Conservation (phyloP, 2,113 vertebrate genomes). For the Syngnathus scovelli region DNA sequence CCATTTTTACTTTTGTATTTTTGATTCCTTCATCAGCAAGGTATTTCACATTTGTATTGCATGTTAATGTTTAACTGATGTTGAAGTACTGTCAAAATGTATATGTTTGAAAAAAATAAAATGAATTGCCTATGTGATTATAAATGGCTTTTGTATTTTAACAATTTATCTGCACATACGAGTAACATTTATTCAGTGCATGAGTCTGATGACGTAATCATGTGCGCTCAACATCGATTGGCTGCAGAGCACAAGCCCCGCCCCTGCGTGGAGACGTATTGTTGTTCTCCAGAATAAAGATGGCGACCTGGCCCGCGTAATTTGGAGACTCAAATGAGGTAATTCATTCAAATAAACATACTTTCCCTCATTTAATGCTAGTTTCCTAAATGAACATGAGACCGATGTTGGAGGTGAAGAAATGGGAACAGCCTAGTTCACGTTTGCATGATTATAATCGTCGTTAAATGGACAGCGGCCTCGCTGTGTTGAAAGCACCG, state of each 20-base stretch:
- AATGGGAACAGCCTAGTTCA: constrained; percentile 1
- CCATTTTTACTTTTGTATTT: constrained; percentile 20
- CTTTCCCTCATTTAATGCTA: background rate
- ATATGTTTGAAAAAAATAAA: constrained; percentile 22
- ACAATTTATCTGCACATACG: background rate
- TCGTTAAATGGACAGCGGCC: constrained; percentile 34
- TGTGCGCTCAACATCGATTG: constrained; percentile 39
- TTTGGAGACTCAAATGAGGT: constrained; percentile 58
- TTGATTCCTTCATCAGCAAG: constrained; percentile 20
- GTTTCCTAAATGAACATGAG: background rate
- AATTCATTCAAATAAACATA: constrained; percentile 36
- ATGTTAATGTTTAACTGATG: constrained; percentile 35
- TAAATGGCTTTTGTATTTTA: background rate
- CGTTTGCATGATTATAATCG: background rate
- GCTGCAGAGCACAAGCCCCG: constrained; percentile 41
- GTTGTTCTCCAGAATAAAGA: constrained; percentile 67
- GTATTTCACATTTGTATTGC: constrained; percentile 42
- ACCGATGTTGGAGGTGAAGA: background rate
- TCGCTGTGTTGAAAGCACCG: constrained; percentile 44
- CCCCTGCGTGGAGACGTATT: constrained; percentile 50
- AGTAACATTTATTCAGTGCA: too few species aligned
- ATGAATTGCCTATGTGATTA: background rate
- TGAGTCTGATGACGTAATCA: background rate
- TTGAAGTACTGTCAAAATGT: constrained; percentile 24
- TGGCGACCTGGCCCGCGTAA: constrained; percentile 73